Percentiles rank a stretch among this genome's conserved stretches.
Conservation (phyloP, 2,113 vertebrate species). For the Cricetomys ansorgei region DNA sequence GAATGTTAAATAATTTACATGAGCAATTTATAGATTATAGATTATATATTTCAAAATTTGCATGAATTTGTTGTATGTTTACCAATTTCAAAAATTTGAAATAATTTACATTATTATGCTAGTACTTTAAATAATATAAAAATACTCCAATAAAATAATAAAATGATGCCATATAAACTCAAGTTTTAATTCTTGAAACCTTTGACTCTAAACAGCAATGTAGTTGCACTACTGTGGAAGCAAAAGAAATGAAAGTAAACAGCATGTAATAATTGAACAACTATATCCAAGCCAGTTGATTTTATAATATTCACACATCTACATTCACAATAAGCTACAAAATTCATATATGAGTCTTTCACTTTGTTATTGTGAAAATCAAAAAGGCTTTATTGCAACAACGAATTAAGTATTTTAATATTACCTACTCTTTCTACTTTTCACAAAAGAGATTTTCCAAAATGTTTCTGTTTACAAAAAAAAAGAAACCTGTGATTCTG, state of each 20-base stretch:
- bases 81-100: neutral
- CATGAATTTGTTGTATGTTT: neutral
- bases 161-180: neutral
- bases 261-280: neutral
- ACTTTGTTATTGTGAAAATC: neutral
- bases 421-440: neutral
- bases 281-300: neutral
- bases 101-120: neutral
- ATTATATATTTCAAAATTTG: neutral
- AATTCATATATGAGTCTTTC: neutral
- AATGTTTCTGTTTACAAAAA: neutral
- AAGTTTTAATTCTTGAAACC: neutral
- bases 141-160: neutral
- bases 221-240: neutral
- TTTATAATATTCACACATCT: neutral
- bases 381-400: neutral
- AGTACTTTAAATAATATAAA: neutral
- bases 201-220: neutral
- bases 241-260: neutral
- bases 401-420: neutral
- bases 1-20: neutral
- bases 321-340: neutral
- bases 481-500: neutral
- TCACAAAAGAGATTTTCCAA: neutral
- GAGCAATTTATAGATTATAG: neutral